These are phyloP conservation scores for Rhagonycha fulva DNA, from an alignment of 2,888 invertebrate genomes.

Conservation along the genomic window DNA sequence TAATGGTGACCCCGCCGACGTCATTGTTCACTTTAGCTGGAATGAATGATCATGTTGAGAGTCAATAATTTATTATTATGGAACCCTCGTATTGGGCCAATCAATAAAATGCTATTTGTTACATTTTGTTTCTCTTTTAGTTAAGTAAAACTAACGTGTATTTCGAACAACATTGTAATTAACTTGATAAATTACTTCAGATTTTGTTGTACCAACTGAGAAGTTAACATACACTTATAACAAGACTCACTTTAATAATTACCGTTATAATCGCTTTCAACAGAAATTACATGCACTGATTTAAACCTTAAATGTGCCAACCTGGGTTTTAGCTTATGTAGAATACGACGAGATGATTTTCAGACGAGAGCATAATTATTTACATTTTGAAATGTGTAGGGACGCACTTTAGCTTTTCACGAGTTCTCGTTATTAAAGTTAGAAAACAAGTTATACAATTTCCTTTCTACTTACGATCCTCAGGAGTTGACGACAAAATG, in stretches of 20 bases:
- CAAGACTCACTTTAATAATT: slow-evolving; percentile 35
- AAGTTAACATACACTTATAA: slow-evolving; percentile 7
- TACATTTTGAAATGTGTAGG: slow-evolving; percentile 19
- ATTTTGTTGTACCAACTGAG: slow-evolving; percentile 5
- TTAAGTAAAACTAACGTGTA: background rate
- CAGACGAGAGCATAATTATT: slow-evolving; percentile 14
- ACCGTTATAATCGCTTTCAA: slow-evolving; percentile 38
- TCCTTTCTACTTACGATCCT: background rate
- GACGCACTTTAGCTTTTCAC: slow-evolving; percentile 17
- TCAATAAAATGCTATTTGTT: background rate
- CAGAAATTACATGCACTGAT: slow-evolving; percentile 37
- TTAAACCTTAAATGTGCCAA: slow-evolving; percentile 36
- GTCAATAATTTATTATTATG: background rate
- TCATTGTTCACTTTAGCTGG: background rate
- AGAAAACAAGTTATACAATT: slow-evolving; percentile 1
- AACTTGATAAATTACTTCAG: slow-evolving; percentile 21
- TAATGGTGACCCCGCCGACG: background rate
- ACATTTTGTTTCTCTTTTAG: background rate
- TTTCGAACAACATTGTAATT: slow-evolving; percentile 19
- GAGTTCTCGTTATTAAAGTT: slow-evolving; percentile 25
- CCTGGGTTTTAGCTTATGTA: slow-evolving; percentile 31
- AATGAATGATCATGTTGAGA: background rate
- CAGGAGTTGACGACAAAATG: background rate
- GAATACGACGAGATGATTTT: slow-evolving; percentile 11
- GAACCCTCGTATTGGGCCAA: background rate